A percentile compares a stretch with the other conserved stretches of the same genome.
Conservation (phyloP, 2,888 invertebrate species). For the Diploptera punctata region DNA sequence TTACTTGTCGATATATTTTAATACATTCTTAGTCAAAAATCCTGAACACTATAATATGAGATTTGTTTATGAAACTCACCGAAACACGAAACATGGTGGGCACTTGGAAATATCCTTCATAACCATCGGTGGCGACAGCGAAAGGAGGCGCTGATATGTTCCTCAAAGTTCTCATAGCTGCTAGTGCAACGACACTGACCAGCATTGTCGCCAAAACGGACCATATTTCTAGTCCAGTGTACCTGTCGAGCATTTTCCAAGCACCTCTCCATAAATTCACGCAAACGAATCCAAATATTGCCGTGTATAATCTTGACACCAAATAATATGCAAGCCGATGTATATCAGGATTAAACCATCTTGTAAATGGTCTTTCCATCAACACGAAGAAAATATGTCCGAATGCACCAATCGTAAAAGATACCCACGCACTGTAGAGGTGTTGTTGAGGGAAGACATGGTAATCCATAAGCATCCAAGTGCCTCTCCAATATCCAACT, state of each 20-base stretch:
- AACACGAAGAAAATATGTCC: conserved; percentile 75
- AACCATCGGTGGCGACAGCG: conserved; percentile 75
- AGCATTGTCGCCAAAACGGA: conserved; percentile 69
- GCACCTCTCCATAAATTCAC: conserved; percentile 89
- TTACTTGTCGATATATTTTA: no score
- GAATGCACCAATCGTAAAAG: conserved; percentile 71
- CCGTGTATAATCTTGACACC: conserved; percentile 76
- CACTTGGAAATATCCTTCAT: conserved; percentile 81
- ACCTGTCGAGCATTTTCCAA: conserved; percentile 78
- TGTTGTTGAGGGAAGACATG: conserved; percentile 70
- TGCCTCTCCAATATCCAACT: conserved; percentile 86
- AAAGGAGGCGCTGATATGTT: conserved; percentile 87
- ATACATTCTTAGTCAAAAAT: no score
- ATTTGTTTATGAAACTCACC: no score
- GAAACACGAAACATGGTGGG: conserved; percentile 83
- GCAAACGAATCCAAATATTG: conserved; percentile 77
- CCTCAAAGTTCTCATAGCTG: conserved; percentile 71
- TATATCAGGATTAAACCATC: conserved; percentile 69
- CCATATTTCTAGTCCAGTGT: conserved; percentile 64
- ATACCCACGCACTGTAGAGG: conserved; percentile 68
- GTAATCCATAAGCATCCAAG: conserved; percentile 79
- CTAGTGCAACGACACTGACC: conserved; percentile 71
- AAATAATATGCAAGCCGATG: conserved; percentile 72
- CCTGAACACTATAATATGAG: no score
- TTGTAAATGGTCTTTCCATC: conserved; percentile 64